Evolutionary conservation across 2,888 invertebrate genomes (phyloP).

Genomic region (Drosophila planitibia): DNA sequence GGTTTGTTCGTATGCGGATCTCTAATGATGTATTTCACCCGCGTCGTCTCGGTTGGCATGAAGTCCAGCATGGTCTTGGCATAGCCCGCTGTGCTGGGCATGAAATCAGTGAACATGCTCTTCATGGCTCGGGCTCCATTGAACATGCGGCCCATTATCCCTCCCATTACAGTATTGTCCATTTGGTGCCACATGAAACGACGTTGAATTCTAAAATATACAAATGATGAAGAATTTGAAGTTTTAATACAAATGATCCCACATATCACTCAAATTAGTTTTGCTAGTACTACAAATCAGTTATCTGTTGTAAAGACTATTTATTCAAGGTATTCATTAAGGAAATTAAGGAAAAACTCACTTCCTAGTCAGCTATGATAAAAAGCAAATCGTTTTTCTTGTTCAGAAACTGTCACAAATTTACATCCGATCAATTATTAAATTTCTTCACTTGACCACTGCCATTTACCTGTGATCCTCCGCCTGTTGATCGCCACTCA

Average conservation of each 20-base stretch:
- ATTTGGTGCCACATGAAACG: conserved; percentile 85
- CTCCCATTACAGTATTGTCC: conserved; percentile 79
- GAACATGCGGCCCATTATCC: conserved; percentile 77
- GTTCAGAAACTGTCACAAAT: neutral
- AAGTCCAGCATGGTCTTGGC: conserved; percentile 63
- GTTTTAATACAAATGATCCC: neutral
- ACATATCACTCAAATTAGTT: neutral
- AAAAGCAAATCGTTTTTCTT: neutral
- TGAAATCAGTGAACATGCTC: conserved; percentile 75
- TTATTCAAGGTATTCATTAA: neutral
- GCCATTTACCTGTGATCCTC: conserved; percentile 69
- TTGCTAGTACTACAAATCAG: neutral
- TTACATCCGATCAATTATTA: neutral
- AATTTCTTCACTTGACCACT: neutral
- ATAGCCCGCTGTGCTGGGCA: conserved; percentile 60
- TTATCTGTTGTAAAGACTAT: neutral
- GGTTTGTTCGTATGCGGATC: conserved; percentile 81
- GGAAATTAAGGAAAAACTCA: neutral
- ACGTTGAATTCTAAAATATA: conserved; percentile 74
- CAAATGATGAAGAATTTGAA: neutral
- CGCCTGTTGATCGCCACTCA: conserved; percentile 56
- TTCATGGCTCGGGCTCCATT: conserved; percentile 78
- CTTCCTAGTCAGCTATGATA: conserved; percentile 1
- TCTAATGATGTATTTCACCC: conserved; percentile 81
- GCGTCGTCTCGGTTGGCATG: conserved; percentile 79